Conservation (phyloP, 1,140 invertebrate species). For the Melitaea cinxia region DNA sequence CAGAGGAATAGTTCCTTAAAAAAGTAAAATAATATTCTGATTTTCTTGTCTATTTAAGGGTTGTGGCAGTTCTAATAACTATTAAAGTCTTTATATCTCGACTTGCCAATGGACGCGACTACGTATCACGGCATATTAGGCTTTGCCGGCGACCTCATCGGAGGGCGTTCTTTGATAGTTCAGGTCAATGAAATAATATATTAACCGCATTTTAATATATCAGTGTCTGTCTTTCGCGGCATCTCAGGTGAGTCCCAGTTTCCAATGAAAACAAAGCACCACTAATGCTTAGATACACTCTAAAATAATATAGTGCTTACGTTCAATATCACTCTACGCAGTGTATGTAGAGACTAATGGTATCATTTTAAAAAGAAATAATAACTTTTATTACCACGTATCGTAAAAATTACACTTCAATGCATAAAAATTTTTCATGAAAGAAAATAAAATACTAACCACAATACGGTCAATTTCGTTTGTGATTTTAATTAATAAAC, state of each 20-base stretch:
- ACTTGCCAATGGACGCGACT: constrained; percentile 67
- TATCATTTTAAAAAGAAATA: constrained; percentile 32
- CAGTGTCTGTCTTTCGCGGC: constrained; percentile 51
- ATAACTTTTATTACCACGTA: no score
- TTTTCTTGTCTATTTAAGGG: constrained; percentile 3
- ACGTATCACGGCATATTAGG: constrained; percentile 70
- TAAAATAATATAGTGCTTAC: constrained; percentile 57
- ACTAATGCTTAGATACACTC: constrained; percentile 31
- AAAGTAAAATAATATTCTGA: background rate
- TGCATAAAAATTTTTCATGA: no score
- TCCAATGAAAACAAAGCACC: constrained; percentile 24
- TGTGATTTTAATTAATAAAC: background rate
- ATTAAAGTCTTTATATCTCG: constrained; percentile 52
- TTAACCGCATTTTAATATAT: constrained; percentile 42
- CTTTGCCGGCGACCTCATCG: constrained; percentile 65
- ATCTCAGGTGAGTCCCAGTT: constrained; percentile 59
- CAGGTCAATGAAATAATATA: constrained; percentile 38
- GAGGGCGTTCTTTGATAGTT: constrained; percentile 54
- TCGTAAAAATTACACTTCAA: no score
- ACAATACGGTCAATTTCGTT: no score
- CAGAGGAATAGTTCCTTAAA: background rate
- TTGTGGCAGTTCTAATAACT: constrained; percentile 51
- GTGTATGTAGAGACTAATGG: constrained; percentile 31
- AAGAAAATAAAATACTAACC: no score
- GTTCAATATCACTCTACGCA: constrained; percentile 53